These are phyloP conservation scores for Erebia ligea DNA, from an alignment of 2,888 invertebrate species.

Conservation along the genomic window DNA sequence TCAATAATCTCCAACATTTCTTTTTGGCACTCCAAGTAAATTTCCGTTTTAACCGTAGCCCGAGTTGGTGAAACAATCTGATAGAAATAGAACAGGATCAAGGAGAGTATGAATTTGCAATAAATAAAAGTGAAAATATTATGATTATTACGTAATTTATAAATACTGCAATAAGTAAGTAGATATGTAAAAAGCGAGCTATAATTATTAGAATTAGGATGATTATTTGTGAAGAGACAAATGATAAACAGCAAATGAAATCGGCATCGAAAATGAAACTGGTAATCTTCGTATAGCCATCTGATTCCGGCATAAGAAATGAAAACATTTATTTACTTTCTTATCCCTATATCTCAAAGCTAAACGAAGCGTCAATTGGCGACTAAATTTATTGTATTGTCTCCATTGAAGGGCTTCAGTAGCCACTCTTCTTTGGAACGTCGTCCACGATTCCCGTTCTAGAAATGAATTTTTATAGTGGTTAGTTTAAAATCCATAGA, in stretches of 20 bases:
- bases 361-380: conserved; percentile 61
- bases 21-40: conserved; percentile 59
- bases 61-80: conserved; percentile 66
- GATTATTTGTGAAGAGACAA: not conserved
- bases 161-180: not conserved
- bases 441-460: conserved; percentile 53
- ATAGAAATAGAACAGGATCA: conserved; percentile 21
- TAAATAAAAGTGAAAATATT: not conserved
- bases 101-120: not conserved
- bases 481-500: conserved; percentile 19
- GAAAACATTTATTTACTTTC: conserved; percentile 49
- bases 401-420: conserved; percentile 72
- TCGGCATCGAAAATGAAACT: not conserved
- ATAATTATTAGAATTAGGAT: too few species aligned
- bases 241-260: not conserved
- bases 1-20: conserved; percentile 68
- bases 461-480: conserved; percentile 27
- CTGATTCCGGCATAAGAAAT: not conserved
- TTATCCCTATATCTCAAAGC: conserved; percentile 63
- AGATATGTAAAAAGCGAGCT: too few species aligned
- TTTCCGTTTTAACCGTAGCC: conserved; percentile 57
- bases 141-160: not conserved
- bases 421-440: conserved; percentile 57
- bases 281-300: not conserved
- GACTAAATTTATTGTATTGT: conserved; percentile 70